Base-by-base conservation (phyloP, 2,797 vertebrate genomes). In the Decapterus maruadsi region DNA sequence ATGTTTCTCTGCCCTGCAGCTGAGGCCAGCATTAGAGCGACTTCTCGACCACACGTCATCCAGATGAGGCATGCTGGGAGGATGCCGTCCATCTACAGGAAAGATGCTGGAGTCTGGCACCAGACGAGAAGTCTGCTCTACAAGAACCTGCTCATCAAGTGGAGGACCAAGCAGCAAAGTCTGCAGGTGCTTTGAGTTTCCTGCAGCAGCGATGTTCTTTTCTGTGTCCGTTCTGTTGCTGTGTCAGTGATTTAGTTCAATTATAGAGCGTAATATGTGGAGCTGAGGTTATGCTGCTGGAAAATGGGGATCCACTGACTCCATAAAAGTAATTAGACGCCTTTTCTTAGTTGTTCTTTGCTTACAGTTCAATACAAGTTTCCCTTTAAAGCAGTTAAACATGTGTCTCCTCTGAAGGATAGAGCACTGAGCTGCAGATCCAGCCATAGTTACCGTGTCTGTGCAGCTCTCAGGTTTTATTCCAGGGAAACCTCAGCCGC, bases 131-230 rank as follows among this genome's bases (percentile, higher is more conserved):
- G 92, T 67, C 95, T 97, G 8, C 92, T 97, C 8, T 95, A 96
- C 94, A 97, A 97, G 90, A 98, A 97, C 9, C 54, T 97, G 43
- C 95, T 98, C 46, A 94, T 96, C 89, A 96, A 96, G 88, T 96
- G 96, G 96, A 96, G 96, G 79, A 94, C 92, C 81, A 97, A 96
- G 81, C 93, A 95, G 42, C 95, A 96, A 90, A 96, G 87, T 82
- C 87, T 96, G 2, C 95, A 96, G 96, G 97, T 96, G 85, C 38
- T 34, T 36, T 34, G 3, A 17, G 11, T 34, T 11, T 53, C 62
- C 17, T 17, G 26, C 26, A 26, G 26, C 3, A n/a, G n/a, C n/a
- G n/a, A n/a, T 26, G 22, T 38, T 2, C 46, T 31, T 46, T 48
- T n/a, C 29, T 19, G 7, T 46, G 45, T 8, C 46, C 10, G 46